phyloP scores from a whole-genome alignment of 2,797 vertebrate species.

The Knipowitschia caucasica region DNA sequence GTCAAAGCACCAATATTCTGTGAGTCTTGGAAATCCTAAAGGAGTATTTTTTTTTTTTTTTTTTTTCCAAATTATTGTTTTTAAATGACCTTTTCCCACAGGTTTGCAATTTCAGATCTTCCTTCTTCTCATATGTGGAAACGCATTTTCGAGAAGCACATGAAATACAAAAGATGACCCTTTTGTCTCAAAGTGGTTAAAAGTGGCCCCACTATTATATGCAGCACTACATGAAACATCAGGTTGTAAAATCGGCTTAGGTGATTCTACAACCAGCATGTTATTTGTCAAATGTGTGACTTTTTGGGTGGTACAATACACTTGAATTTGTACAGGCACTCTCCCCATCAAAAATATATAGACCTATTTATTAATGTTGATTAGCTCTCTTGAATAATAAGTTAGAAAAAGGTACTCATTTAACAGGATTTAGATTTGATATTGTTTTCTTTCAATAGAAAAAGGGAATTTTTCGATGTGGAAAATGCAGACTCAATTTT shows the following conservation, averaged over 20 bases:
- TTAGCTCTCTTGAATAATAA: too few species aligned
- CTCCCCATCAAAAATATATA: too few species aligned
- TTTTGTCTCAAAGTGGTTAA: conserved; percentile 98
- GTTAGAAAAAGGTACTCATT: too few species aligned
- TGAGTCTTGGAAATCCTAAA: too few species aligned
- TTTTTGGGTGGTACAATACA: conserved; percentile 53
- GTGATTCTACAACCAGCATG: conserved; percentile 16
- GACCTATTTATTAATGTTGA: too few species aligned
- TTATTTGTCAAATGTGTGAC: conserved; percentile 29
- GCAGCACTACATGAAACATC: conserved; percentile 98
- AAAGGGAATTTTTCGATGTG: conserved; percentile 95
- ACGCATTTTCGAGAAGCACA: conserved; percentile 90
- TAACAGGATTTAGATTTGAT: too few species aligned
- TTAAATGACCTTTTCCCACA: conserved; percentile 62
- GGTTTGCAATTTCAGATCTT: conserved; percentile 96
- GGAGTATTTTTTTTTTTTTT: too few species aligned
- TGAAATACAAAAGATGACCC: conserved; percentile 96
- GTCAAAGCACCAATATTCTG: too few species aligned
- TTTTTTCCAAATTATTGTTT: too few species aligned
- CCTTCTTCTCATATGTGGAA: conserved; percentile 94
- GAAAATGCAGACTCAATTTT: conserved; percentile 95
- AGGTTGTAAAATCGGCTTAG: conserved; percentile 77
- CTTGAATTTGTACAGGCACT: too few species aligned
- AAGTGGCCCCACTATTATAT: conserved; percentile 89
- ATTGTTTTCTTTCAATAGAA: conserved; percentile 75